A percentile compares a stretch with the other conserved stretches of the same genome.
Conservation (phyloP, 2,888 invertebrate species). For the Halictus ligatus region DNA sequence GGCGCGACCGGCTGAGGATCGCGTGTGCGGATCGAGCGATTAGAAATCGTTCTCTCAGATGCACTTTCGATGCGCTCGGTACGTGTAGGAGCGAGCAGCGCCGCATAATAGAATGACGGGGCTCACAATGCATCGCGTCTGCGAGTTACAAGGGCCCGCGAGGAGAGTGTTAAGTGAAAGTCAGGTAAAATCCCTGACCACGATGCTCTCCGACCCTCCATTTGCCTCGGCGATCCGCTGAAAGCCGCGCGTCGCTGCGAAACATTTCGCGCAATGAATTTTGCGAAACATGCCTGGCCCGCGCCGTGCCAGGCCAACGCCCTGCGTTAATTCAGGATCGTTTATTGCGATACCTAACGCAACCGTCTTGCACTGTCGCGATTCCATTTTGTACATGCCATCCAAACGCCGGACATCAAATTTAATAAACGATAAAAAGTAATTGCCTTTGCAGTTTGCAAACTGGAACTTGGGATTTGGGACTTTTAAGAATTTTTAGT, state of each 20-base stretch:
- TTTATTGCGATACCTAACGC: neutral
- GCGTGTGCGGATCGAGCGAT: constrained; percentile 39
- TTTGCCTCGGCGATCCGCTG: constrained; percentile 66
- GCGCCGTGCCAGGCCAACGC: constrained; percentile 33
- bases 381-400: neutral
- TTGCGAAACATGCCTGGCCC: constrained; percentile 29
- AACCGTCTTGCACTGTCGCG: neutral
- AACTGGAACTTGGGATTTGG: too few relatives aligned
- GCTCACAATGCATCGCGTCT: constrained; percentile 59
- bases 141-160: constrained; percentile 65
- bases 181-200: constrained; percentile 74
- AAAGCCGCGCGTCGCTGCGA: constrained; percentile 57
- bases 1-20: neutral
- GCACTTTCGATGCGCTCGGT: constrained; percentile 44
- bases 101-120: constrained; percentile 66
- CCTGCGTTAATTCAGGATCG: constrained; percentile 9
- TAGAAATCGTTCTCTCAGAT: constrained; percentile 52
- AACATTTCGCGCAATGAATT: constrained; percentile 54
- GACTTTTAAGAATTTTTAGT: neutral
- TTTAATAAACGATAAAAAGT: neutral
- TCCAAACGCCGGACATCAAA: neutral
- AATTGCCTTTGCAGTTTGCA: neutral
- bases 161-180: constrained; percentile 73
- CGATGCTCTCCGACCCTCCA: constrained; percentile 73
- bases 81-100: constrained; percentile 43